phyloP scores from a whole-genome alignment of 2,113 vertebrate species.

The Brachyhypopomus gauderio region DNA sequence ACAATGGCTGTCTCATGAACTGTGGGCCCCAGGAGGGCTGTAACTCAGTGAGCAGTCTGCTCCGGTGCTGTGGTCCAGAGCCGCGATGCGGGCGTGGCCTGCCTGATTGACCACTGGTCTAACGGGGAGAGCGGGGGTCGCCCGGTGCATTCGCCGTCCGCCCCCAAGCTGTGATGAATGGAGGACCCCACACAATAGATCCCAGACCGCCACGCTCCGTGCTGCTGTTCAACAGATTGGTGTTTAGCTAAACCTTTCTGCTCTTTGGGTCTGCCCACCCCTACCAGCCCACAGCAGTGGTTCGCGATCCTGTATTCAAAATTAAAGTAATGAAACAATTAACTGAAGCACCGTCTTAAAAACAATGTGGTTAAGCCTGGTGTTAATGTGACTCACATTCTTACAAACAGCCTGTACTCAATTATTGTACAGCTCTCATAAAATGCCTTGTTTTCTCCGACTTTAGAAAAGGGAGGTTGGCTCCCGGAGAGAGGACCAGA shows the following conservation, averaged over 20 bases:
- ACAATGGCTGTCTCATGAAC: slow-evolving; percentile 74
- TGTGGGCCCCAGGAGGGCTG: slow-evolving; percentile 67
- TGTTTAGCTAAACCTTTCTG: slow-evolving; percentile 70
- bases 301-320: too few relatives aligned
- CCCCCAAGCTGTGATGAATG: slow-evolving; percentile 65
- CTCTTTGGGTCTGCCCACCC: slow-evolving; percentile 49
- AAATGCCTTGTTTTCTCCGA: neutral
- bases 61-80: slow-evolving; percentile 44
- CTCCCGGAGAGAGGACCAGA: slow-evolving; percentile 18
- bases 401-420: neutral
- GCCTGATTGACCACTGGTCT: slow-evolving; percentile 49
- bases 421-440: neutral
- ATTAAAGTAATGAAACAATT: neutral
- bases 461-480: slow-evolving; percentile 11
- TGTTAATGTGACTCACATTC: neutral
- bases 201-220: slow-evolving; percentile 39
- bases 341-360: neutral
- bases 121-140: slow-evolving; percentile 57
- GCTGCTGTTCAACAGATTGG: slow-evolving; percentile 60
- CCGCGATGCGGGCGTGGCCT: slow-evolving; percentile 49
- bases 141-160: slow-evolving; percentile 46
- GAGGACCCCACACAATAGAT: slow-evolving; percentile 60
- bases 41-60: slow-evolving; percentile 63
- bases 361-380: neutral
- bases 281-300: too few relatives aligned